Percentiles rank a stretch among this genome's conserved stretches.
Conservation (phyloP, 2,797 vertebrate species). For the Acanthurus lineatus region DNA sequence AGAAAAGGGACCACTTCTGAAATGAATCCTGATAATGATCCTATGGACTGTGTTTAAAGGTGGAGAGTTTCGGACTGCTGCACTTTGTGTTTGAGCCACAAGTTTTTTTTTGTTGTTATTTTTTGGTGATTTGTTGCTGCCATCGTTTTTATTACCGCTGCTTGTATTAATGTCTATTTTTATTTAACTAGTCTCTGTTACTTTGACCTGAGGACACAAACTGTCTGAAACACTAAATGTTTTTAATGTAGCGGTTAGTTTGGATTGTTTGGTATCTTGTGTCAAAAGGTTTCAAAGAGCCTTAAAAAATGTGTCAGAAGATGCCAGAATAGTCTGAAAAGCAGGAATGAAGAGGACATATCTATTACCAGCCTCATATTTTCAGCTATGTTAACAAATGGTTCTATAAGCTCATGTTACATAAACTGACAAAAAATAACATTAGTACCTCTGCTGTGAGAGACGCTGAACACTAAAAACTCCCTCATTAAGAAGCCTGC, state of each 20-base stretch:
- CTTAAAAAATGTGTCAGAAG: not conserved
- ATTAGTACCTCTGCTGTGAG: too few species aligned
- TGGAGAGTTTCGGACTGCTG: constrained; percentile 3
- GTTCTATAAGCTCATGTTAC: too few species aligned
- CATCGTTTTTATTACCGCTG: constrained; percentile 57
- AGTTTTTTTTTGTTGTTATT: not conserved
- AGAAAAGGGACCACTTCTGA: too few species aligned
- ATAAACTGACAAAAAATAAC: too few species aligned
- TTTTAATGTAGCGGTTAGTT: constrained; percentile 1
- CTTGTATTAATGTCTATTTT: constrained; percentile 4
- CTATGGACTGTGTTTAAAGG: too few species aligned
- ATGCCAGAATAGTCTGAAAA: too few species aligned
- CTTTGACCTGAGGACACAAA: not conserved
- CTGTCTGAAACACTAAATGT: not conserved
- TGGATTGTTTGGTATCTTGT: not conserved
- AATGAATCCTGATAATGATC: too few species aligned
- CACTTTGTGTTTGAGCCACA: constrained; percentile 30
- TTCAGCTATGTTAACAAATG: not conserved
- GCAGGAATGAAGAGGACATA: not conserved
- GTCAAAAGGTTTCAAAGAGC: constrained; percentile 1
- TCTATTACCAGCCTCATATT: too few species aligned
- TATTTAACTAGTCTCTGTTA: too few species aligned
- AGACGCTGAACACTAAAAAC: not conserved
- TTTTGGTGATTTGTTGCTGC: constrained; percentile 57
- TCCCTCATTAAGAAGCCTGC: not conserved